Percentiles rank a stretch among this genome's conserved stretches.
Evolutionary conservation across 2,113 vertebrate genomes (phyloP).

Genomic region (Laticauda colubrina): DNA sequence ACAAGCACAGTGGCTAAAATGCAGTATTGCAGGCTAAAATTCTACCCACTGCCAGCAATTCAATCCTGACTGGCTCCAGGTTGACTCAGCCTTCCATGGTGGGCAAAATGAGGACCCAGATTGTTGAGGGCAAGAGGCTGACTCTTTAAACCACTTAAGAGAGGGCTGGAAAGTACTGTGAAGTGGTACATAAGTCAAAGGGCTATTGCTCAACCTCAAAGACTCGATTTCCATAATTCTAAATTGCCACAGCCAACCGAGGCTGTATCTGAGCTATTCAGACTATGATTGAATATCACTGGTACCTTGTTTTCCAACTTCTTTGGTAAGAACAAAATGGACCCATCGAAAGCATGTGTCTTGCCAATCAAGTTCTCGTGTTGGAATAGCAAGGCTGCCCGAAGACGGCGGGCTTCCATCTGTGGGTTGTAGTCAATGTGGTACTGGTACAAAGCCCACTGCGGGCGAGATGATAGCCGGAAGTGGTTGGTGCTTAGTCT

Average conservation of each 20-base stretch:
- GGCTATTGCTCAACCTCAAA: background rate
- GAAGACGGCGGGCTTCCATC: constrained; percentile 86
- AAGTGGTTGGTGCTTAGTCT: constrained; percentile 82
- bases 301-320: constrained; percentile 76
- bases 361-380: constrained; percentile 82
- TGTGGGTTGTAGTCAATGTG: constrained; percentile 84
- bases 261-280: background rate
- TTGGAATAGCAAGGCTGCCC: constrained; percentile 82
- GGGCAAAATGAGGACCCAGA: background rate
- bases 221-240: background rate
- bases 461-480: constrained; percentile 82
- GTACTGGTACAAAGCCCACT: constrained; percentile 92
- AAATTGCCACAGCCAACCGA: background rate
- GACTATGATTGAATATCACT: fast-evolving
- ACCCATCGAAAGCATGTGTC: constrained; percentile 86
- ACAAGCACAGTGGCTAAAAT: background rate
- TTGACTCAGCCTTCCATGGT: background rate
- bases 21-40: background rate
- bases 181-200: background rate
- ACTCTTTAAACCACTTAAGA: background rate
- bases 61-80: background rate
- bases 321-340: constrained; percentile 81
- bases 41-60: background rate
- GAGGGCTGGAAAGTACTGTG: background rate
- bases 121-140: background rate